These are phyloP conservation scores for Myrmophylax atrothorax DNA, from an alignment of 2,113 vertebrate species.

Conservation along the genomic window DNA sequence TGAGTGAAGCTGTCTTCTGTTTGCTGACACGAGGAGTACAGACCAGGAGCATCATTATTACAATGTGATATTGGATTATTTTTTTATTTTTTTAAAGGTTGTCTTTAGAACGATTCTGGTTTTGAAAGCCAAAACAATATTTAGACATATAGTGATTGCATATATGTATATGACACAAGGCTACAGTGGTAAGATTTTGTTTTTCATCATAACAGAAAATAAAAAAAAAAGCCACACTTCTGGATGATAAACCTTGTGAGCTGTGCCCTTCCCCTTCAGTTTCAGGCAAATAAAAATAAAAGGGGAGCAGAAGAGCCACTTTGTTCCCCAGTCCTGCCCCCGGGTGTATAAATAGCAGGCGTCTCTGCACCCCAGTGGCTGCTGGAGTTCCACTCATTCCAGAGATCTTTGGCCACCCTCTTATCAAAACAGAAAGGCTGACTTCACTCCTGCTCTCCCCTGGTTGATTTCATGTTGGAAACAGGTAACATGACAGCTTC, in stretches of 20 bases:
- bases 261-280: background rate
- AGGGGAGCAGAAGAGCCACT: conserved; percentile 23
- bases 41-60: background rate
- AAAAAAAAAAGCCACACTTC: background rate
- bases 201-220: background rate
- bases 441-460: conserved; percentile 47
- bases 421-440: conserved; percentile 77
- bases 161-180: background rate
- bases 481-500: conserved; percentile 61
- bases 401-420: conserved; percentile 58
- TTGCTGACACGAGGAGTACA: background rate
- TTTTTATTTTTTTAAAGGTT: background rate
- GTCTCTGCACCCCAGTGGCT: conserved; percentile 14
- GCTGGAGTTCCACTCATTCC: conserved; percentile 67
- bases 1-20: background rate
- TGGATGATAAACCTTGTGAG: background rate
- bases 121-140: background rate
- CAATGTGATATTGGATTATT: background rate
- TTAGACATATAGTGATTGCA: background rate
- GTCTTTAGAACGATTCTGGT: background rate
- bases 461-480: conserved; percentile 68
- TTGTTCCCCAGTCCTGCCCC: conserved; percentile 38
- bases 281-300: conserved; percentile 39
- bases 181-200: background rate
- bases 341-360: conserved; percentile 66